Evolutionary conservation across 2,113 vertebrate species (phyloP).

Genomic region (Thermophis baileyi): DNA sequence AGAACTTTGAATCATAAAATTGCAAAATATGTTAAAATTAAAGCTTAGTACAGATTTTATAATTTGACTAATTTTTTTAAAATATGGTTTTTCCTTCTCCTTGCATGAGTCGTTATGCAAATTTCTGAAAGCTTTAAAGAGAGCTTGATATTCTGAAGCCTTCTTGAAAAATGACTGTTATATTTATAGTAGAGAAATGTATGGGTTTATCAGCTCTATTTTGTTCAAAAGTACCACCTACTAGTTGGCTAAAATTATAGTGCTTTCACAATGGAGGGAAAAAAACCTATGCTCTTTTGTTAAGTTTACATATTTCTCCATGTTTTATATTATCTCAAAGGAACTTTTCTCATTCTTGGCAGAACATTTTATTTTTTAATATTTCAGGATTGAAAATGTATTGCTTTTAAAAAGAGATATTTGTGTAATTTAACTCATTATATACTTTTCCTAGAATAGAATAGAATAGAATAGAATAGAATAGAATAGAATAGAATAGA

Average conservation of each 20-base stretch:
- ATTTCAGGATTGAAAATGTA: slow-evolving; percentile 40
- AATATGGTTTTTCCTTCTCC: slow-evolving; percentile 32
- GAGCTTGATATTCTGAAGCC: slow-evolving; percentile 48
- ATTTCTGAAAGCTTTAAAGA: slow-evolving; percentile 41
- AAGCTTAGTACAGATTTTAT: slow-evolving; percentile 42
- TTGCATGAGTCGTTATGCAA: slow-evolving; percentile 47
- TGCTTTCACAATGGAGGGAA: slow-evolving; percentile 61
- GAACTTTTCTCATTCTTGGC: slow-evolving; percentile 55
- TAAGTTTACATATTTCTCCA: slow-evolving; percentile 64
- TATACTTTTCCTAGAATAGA: not conserved
- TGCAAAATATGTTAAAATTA: not conserved
- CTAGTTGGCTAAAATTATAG: slow-evolving; percentile 74
- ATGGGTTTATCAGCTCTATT: slow-evolving; percentile 64
- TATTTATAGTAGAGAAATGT: slow-evolving; percentile 51
- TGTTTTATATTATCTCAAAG: slow-evolving; percentile 65
- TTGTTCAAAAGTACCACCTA: slow-evolving; percentile 68
- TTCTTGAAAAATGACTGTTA: slow-evolving; percentile 58
- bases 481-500: too few species aligned
- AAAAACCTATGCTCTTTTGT: slow-evolving; percentile 60
- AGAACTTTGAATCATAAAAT: slow-evolving; percentile 5
- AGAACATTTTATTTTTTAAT: slow-evolving; percentile 49
- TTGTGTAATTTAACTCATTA: not conserved
- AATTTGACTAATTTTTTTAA: not conserved
- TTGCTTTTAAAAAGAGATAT: slow-evolving; percentile 42
- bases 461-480: too few species aligned